These are phyloP conservation scores for Metacarcinus magister DNA, from an alignment of 2,888 invertebrate genomes.

Conservation along the genomic window DNA sequence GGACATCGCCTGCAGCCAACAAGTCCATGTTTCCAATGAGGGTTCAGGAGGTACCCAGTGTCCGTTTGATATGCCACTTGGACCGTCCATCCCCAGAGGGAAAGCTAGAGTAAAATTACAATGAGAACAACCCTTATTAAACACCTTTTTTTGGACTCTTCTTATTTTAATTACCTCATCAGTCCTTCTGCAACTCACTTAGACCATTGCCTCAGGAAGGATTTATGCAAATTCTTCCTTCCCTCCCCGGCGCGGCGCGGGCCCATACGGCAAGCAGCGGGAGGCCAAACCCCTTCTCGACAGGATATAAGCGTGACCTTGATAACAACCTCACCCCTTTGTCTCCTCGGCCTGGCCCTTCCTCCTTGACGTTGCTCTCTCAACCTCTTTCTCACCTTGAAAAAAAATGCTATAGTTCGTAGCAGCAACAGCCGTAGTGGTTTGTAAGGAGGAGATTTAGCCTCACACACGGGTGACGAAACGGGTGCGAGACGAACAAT, in stretches of 20 bases:
- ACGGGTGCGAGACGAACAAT: slow-evolving; percentile 46
- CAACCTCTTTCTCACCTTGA: background rate
- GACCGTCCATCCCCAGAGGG: background rate
- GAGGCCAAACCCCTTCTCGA: background rate
- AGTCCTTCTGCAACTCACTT: slow-evolving; percentile 4
- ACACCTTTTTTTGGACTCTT: background rate
- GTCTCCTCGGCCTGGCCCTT: background rate
- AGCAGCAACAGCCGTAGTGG: background rate
- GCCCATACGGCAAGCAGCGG: slow-evolving; percentile 40
- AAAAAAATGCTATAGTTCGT: background rate
- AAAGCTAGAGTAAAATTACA: slow-evolving; percentile 13
- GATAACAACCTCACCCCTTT: background rate
- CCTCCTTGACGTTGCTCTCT: background rate
- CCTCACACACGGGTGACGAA: slow-evolving; percentile 51
- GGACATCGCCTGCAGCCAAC: background rate
- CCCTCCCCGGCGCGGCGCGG: background rate
- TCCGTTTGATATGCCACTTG: background rate
- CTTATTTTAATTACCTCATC: slow-evolving; percentile 46
- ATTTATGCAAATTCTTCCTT: slow-evolving; percentile 35
- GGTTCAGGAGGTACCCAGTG: background rate
- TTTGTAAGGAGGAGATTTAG: background rate
- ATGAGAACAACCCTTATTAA: background rate
- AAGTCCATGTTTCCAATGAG: background rate
- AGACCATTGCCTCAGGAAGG: background rate
- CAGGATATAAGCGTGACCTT: slow-evolving; percentile 44